Base-by-base conservation (phyloP, 2,113 vertebrate species). In the Zosterops borbonicus region DNA sequence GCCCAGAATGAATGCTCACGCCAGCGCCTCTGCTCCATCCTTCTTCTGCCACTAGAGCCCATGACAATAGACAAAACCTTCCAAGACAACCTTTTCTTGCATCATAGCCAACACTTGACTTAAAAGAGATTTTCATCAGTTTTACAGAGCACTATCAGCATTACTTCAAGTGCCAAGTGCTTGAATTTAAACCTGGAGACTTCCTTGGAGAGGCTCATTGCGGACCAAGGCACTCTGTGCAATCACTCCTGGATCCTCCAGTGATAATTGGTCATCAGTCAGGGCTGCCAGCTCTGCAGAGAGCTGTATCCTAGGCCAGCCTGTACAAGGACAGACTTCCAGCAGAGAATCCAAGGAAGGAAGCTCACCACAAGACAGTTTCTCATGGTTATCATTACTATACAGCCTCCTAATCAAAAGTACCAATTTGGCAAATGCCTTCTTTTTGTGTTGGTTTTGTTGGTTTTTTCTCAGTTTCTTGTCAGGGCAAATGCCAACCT, bases 201-300 rank as follows among this genome's bases (percentile, higher is more conserved):
- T 60, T 71, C 37, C 24, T 87, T 65, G 46, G n/a, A 69, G 67
- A 74, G 63, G 79, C 3, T 85, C 5, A 0, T 67, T 78, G 60
- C 41, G 60, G 58, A 44, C 56, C 56, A 73, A 47, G 31, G 14
- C 19, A 11, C 46, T 37, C 60, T 64, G 52, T 74, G 47, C 22
- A 89, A 55, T 92, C 70, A 62, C 28, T 87, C 47, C 29, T 3
- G 2, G 28, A 46, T 31, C 44, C 87, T 79, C 49, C 44, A 73
- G 60, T 41, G 53, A 25, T 53, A 75, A 39, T 2, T 9, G 3
- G 28, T 8, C 1, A 0, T 49, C 70, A 52, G 29, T 6, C 0
- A 0, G 49, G 27, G 60, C 81, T 83, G 71, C 41, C 56, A 77
- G 71, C 63, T 77, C 87, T 70, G 55, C 56, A 56, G 56, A 69